Evolutionary conservation across 2,888 invertebrate species (phyloP).

Genomic region (Pachymerium ferrugineum): DNA sequence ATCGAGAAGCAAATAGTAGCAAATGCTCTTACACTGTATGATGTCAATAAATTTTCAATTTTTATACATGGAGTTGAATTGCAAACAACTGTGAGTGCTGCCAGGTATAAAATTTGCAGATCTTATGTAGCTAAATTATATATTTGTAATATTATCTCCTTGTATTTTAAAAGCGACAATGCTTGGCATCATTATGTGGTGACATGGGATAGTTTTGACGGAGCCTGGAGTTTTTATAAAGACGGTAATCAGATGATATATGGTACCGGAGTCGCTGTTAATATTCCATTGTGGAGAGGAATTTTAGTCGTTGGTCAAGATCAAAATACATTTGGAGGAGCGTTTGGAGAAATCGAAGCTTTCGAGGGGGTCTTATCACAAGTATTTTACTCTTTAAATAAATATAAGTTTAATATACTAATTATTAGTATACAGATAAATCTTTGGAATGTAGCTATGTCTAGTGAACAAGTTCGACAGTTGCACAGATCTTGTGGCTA

Average conservation of each 20-base stretch:
- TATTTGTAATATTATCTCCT: not conserved
- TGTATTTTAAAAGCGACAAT: slow-evolving; percentile 55
- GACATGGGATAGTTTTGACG: slow-evolving; percentile 41
- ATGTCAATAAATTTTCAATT: slow-evolving; percentile 50
- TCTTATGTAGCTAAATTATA: not conserved
- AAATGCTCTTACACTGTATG: slow-evolving; percentile 62
- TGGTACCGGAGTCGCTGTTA: slow-evolving; percentile 53
- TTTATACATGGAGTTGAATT: slow-evolving; percentile 28
- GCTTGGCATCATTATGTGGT: slow-evolving; percentile 59
- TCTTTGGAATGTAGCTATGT: not conserved
- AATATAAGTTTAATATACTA: not conserved
- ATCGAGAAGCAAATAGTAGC: slow-evolving; percentile 51
- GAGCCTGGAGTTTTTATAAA: slow-evolving; percentile 57
- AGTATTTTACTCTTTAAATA: slow-evolving; percentile 42
- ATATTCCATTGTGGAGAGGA: slow-evolving; percentile 51
- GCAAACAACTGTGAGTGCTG: not conserved
- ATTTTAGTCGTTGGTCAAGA: slow-evolving; percentile 63
- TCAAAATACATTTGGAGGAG: slow-evolving; percentile 59
- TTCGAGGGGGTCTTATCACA: slow-evolving; percentile 59
- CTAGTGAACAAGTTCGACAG: not conserved
- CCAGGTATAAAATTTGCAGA: no score
- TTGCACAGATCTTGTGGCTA: not conserved
- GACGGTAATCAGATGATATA: slow-evolving; percentile 54
- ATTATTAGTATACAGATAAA: not conserved
- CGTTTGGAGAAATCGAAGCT: slow-evolving; percentile 61